Percentiles rank a stretch among this genome's conserved stretches.
These are phyloP conservation scores for Empidonax alnorum DNA, from an alignment of 2,113 vertebrate genomes.

Conservation along the genomic window DNA sequence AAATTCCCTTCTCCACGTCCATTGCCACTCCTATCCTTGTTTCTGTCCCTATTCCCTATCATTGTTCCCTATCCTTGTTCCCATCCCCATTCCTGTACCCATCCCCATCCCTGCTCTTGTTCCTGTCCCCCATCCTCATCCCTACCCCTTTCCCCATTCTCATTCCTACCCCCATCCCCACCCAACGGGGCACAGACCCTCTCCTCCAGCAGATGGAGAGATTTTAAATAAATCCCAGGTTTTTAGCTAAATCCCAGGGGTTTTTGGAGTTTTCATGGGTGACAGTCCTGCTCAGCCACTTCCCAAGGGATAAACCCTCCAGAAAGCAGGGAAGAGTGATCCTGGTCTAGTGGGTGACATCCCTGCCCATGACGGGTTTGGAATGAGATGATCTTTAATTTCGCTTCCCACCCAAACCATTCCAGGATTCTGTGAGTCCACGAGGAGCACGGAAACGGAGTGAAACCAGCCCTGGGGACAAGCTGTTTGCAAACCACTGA, in stretches of 20 bases:
- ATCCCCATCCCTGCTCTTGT: not conserved
- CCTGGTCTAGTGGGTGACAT: not conserved
- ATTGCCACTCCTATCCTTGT: not conserved
- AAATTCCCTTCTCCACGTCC: not conserved
- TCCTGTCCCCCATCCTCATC: too few species aligned
- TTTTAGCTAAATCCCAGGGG: not conserved
- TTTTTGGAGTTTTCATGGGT: not conserved
- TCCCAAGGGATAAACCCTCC: not conserved
- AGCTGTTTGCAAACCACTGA: not conserved
- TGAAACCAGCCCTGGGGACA: not conserved
- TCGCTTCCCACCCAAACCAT: not conserved
- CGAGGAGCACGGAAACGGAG: not conserved
- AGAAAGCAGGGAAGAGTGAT: not conserved
- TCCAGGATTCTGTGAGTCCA: not conserved
- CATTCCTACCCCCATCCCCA: too few species aligned
- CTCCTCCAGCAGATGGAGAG: not conserved
- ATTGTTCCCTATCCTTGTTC: too few species aligned
- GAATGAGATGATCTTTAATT: not conserved
- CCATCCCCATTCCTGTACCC: fast-evolving
- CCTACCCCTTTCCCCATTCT: fast-evolving
- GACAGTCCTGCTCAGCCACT: not conserved
- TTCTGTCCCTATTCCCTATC: too few species aligned
- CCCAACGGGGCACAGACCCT: fast-evolving
- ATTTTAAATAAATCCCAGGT: not conserved
- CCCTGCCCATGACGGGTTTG: not conserved